Evolutionary conservation across 2,888 invertebrate genomes (phyloP).

Genomic region (Taenaris catops): DNA sequence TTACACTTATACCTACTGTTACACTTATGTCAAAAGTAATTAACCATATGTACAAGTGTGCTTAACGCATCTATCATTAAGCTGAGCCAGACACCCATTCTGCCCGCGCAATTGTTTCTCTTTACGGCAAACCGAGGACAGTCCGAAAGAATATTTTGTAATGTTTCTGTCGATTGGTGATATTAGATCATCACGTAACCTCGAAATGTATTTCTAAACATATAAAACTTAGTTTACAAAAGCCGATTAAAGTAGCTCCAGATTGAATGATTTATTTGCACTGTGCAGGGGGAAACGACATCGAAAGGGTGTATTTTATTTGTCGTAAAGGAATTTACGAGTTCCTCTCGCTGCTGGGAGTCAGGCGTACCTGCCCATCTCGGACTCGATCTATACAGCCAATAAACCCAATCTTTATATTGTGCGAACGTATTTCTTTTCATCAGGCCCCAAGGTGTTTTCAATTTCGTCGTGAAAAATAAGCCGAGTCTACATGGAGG

Average conservation of each 20-base stretch:
- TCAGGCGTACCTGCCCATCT: constrained; percentile 43
- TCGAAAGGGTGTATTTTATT: constrained; percentile 56
- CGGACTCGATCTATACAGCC: constrained; percentile 45
- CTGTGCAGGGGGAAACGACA: constrained; percentile 38
- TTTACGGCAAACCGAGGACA: too few relatives aligned
- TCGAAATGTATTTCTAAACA: too few relatives aligned
- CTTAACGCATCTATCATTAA: too few relatives aligned
- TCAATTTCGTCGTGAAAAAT: constrained; percentile 65
- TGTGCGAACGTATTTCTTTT: constrained; percentile 54
- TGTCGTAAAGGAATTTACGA: constrained; percentile 70
- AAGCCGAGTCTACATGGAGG: too few relatives aligned
- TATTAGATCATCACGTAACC: too few relatives aligned
- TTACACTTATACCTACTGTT: too few relatives aligned
- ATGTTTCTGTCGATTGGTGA: too few relatives aligned
- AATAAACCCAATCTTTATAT: constrained; percentile 66
- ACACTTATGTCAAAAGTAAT: too few relatives aligned
- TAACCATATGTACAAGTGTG: too few relatives aligned
- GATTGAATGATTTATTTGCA: constrained; percentile 66
- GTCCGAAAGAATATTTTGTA: too few relatives aligned
- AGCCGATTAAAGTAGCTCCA: constrained; percentile 34
- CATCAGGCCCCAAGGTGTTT: constrained; percentile 45
- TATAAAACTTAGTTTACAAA: constrained; percentile 3
- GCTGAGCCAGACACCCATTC: too few relatives aligned
- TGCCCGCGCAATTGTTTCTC: too few relatives aligned
- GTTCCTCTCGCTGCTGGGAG: constrained; percentile 35